These are phyloP conservation scores for Monoplex corrugatus DNA, from an alignment of 2,888 invertebrate genomes.

Conservation along the genomic window DNA sequence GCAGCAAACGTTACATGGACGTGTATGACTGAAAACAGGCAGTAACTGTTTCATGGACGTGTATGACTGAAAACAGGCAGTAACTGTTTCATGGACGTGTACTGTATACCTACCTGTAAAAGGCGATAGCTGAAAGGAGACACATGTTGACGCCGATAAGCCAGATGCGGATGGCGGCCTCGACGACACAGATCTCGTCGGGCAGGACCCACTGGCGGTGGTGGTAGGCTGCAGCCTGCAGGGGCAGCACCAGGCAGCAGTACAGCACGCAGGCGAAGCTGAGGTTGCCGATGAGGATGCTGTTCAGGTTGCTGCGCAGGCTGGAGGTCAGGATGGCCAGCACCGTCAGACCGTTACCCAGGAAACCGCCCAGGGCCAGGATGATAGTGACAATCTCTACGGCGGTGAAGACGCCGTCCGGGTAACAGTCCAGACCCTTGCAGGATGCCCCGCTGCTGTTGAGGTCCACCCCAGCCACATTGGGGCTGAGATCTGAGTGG, in stretches of 20 bases:
- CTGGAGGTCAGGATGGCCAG: constrained; percentile 73
- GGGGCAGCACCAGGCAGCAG: constrained; percentile 68
- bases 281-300: constrained; percentile 73
- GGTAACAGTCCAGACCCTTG: constrained; percentile 50
- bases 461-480: background rate
- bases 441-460: constrained; percentile 31
- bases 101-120: constrained; percentile 62
- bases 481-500: background rate
- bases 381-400: constrained; percentile 67
- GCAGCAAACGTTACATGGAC: too few species aligned
- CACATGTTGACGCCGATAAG: constrained; percentile 71
- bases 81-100: too few species aligned
- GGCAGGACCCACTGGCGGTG: constrained; percentile 60
- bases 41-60: too few species aligned
- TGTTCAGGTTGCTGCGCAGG: constrained; percentile 72
- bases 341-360: constrained; percentile 73
- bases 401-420: constrained; percentile 60
- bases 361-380: constrained; percentile 67
- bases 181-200: constrained; percentile 61
- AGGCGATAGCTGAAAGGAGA: constrained; percentile 69
- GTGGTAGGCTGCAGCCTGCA: constrained; percentile 72
- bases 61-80: background rate
- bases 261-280: constrained; percentile 72
- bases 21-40: too few species aligned
- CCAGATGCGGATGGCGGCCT: constrained; percentile 68